Base-by-base conservation (phyloP, 92 coral and sea anemone genomes). In the Porites divaricata region DNA sequence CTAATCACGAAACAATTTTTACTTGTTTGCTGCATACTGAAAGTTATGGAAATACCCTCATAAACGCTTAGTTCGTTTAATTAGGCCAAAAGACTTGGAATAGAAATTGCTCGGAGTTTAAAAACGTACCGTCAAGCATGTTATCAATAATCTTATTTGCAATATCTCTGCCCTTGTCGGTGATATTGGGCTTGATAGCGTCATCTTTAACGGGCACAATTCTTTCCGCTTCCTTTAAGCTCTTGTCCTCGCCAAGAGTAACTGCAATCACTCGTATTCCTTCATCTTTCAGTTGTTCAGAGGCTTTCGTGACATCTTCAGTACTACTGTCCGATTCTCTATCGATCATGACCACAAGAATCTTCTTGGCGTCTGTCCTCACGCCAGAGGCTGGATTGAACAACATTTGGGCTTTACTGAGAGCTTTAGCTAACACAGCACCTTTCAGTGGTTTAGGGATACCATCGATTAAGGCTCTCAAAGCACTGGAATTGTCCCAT, bases 231-330 rank as follows among this genome's bases (percentile, higher is more conserved):
- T 92, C 96, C 26, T 50, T 25, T 26, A 92, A 85, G 68, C 84
- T 81, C 35, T 92, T 88, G 67, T 91, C 86, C 19, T 80, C 80
- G n/a, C 99, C 99, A 54, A 96, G 75, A 49, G 97, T 73, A 22
- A 96, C 93, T 22, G 95, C 94, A 68, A 95, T 85, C 54, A 92
- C 80, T 24, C 95, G 90, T 14, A 95, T 82, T n/a, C 92, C 97
- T 66, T 81, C 89, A 67, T 89, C 88, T 56, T 88, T 78, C 35
- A 96, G 76, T 20, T 78, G 73, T 69, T 78, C 78, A 70, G 95
- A 74, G 2, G 90, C 83, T 45, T 77, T 76, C 50, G 53, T 26
- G 52, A 90, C 70, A 53, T 75, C 86, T 41, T 58, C 86, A 17
- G 64, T 74, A 14, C 84, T 89, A 85, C 86, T 91, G 78, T 84